Base-by-base conservation (phyloP, 2,113 vertebrate species). In the Rhombomys opimus region DNA sequence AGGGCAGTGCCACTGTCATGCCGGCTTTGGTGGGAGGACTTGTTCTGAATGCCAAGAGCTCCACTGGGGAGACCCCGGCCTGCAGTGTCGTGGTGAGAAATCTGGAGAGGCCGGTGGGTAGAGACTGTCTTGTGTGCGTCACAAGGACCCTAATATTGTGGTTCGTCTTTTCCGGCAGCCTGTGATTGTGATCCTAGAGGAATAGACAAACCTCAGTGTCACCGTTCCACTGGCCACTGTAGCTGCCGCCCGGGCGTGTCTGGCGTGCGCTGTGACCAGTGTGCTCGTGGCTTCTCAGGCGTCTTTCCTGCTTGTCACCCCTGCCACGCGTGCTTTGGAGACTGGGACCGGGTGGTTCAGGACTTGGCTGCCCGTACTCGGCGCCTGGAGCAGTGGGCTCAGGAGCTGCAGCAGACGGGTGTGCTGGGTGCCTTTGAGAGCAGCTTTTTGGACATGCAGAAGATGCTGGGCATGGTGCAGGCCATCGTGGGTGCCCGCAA, bases 271-370 rank as follows among this genome's bases (percentile, higher is more conserved):
- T 99, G 99, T 9, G 99, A 99, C 98, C 99, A 99, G 97, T 99
- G 99, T 38, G 99, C 99, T 93, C 99, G 99, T 5, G 99, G 99
- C 38, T 99, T 99, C 90, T 98, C 99, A 0, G 99, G 99, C 1
- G 90, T 98, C 57, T 99, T 99, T 97, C 99, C 99, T 0, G 93
- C 98, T 97, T 99, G 99, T 97, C 98, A 99, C 94, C 99, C 99
- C 54, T 99, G 99, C 97, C 99, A 99, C 63, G 98, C 99, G 75
- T 99, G 99, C 97, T 99, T 99, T 0, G 99, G 99, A 23, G 99
- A 99, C 98, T 99, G 99, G 99, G 99, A 99, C 97, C 99, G 99
- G 1, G 98, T 99, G 38, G 99, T 99, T 35, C 99, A 99, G 98
- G 99, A 99, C 93, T 97, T 99, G 97, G 99, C 98, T 0, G 97